These are phyloP conservation scores for Dryobates pubescens DNA, from an alignment of 2,797 vertebrate species.

Conservation along the genomic window DNA sequence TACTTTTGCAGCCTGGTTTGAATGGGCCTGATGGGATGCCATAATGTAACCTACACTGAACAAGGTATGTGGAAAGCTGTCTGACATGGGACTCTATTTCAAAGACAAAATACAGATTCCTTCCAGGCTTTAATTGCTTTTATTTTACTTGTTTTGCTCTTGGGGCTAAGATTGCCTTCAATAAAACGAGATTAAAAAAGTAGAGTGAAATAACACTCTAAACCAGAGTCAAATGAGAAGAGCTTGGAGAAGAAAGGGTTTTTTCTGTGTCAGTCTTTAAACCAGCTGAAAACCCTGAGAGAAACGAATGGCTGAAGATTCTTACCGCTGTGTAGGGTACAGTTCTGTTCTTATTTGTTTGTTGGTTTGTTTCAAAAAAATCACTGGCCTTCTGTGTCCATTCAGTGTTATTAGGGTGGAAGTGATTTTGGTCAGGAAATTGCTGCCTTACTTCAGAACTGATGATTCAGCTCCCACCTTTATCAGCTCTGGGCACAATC, in stretches of 20 bases:
- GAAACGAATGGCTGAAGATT: neutral
- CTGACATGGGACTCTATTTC: constrained; percentile 17
- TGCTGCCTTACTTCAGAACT: constrained; percentile 1
- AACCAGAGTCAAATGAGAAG: neutral
- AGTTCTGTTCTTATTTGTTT: neutral
- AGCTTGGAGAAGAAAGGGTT: neutral
- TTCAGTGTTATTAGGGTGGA: neutral
- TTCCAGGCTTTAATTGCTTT: constrained; percentile 47
- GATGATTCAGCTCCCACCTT: neutral
- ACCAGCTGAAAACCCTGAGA: neutral
- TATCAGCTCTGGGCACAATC: neutral
- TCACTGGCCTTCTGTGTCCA: neutral
- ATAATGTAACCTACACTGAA: constrained; percentile 7
- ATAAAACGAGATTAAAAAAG: constrained; percentile 27
- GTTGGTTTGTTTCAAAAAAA: neutral
- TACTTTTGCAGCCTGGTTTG: constrained; percentile 35
- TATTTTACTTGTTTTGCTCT: constrained; percentile 43
- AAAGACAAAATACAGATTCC: constrained; percentile 14
- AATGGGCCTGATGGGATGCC: constrained; percentile 48
- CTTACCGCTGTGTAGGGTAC: neutral
- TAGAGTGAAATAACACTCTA: constrained; percentile 3
- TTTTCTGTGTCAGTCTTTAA: constrained; percentile 1
- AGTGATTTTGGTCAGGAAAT: neutral
- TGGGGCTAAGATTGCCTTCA: constrained; percentile 5
- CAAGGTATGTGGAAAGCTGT: neutral